Base-by-base conservation (phyloP, 2,797 vertebrate species). In the Molossus alvarezi region DNA sequence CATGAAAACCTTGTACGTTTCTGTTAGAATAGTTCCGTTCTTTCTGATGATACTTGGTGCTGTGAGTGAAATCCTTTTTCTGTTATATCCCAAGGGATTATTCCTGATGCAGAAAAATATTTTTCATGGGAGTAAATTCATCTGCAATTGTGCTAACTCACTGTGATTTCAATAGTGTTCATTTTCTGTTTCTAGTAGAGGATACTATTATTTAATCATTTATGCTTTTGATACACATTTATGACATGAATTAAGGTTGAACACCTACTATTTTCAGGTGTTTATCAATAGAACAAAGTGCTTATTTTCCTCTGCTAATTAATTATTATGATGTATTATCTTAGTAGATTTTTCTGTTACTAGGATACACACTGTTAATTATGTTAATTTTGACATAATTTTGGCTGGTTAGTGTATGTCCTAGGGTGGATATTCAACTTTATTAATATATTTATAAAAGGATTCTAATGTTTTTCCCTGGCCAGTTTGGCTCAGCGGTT, bases 21-120 rank as follows among this genome's bases (percentile, higher is more conserved):
- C 33, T 91, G n/a, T 85, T 33, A 80, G 65, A 67, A 79, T 88
- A 62, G 73, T 67, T 96, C 57, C 33, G 51, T 9, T 90, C 11
- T 62, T 90, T 71, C 12, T 60, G n/a, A 88, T 72, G n/a, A 58
- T 92, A 90, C 87, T 83, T 83, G 51, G 45, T 67, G 29, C 64
- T 67, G 21, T 73, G 90, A 81, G 58, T 25, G 8, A 33, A 57
- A n/a, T 51, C 7, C 23, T 14, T 3, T 92, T 58, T 29, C 33
- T 65, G 9, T 79, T 83, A 33, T 83, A 83, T 48, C 71, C 65
- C 67, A n/a, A 29, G 80, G 15, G 87, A 83, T 92, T 87, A 67
- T 65, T 95, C 82, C 62, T 92, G 51, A 73, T 72, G 23, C 53
- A 67, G 62, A 41, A 64, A 27, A n/a, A 87, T 82, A 41, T 27